Conservation (phyloP, 2,113 vertebrate species). For the Hyaena hyaena region DNA sequence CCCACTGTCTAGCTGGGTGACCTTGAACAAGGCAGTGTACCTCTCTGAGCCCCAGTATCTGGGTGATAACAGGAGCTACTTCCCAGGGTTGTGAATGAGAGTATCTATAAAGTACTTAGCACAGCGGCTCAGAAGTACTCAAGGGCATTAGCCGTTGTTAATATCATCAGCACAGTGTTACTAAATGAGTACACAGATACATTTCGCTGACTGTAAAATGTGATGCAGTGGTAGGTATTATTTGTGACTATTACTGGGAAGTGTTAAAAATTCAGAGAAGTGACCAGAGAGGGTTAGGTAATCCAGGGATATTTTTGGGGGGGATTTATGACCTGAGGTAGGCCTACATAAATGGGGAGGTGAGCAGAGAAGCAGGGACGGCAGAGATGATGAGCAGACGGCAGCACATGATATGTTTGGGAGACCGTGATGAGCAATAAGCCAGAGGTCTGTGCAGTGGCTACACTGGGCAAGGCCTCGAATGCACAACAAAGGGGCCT, state of each 20-base stretch:
- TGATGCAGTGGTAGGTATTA: not conserved
- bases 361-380: not conserved
- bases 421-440: not conserved
- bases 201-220: not conserved
- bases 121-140: not conserved
- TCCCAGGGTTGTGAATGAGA: not conserved
- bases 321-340: not conserved
- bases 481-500: not conserved
- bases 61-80: not conserved
- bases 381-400: not conserved
- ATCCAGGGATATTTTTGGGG: not conserved
- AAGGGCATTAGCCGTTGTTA: not conserved
- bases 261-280: not conserved
- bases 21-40: not conserved
- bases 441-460: not conserved
- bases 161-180: not conserved
- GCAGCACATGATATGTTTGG: not conserved
- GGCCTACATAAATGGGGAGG: not conserved
- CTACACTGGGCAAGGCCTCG: not conserved
- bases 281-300: not conserved
- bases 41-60: conserved; percentile 3
- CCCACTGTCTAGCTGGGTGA: not conserved
- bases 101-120: not conserved
- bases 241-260: not conserved
- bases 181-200: not conserved